Evolutionary conservation across 2,113 vertebrate species (phyloP).

Genomic region (Nesogale talazaci): DNA sequence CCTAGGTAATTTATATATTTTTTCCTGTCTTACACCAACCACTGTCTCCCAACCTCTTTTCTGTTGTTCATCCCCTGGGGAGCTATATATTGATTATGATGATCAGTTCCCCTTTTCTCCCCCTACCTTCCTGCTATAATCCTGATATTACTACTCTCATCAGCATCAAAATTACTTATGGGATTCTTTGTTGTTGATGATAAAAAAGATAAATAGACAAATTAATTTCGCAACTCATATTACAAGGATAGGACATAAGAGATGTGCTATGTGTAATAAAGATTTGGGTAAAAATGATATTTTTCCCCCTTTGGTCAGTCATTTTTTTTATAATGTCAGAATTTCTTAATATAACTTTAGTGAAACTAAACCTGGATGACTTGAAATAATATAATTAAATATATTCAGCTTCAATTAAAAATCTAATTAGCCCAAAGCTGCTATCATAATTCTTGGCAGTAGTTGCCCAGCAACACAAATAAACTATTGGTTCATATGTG

Average conservation of each 20-base stretch:
- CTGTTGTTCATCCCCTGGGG: too few species aligned
- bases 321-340: constrained; percentile 1
- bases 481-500: background rate
- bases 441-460: constrained; percentile 17
- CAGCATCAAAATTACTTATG: too few species aligned
- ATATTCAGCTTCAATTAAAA: constrained; percentile 65
- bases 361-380: constrained; percentile 39
- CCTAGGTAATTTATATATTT: too few species aligned
- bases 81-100: too few species aligned
- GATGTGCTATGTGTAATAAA: background rate
- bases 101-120: too few species aligned
- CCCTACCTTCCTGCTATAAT: too few species aligned
- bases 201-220: background rate
- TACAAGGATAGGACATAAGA: background rate
- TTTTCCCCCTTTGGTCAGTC: too few species aligned
- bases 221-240: background rate
- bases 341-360: constrained; percentile 50
- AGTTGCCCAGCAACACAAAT: background rate
- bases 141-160: too few species aligned
- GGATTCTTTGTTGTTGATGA: background rate
- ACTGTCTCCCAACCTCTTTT: too few species aligned
- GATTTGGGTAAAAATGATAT: background rate
- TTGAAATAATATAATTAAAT: constrained; percentile 58
- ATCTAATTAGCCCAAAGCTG: constrained; percentile 50
- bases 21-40: too few species aligned